Evolutionary conservation across 2,113 vertebrate species (phyloP).

Genomic region (Sminthopsis crassicaudata): DNA sequence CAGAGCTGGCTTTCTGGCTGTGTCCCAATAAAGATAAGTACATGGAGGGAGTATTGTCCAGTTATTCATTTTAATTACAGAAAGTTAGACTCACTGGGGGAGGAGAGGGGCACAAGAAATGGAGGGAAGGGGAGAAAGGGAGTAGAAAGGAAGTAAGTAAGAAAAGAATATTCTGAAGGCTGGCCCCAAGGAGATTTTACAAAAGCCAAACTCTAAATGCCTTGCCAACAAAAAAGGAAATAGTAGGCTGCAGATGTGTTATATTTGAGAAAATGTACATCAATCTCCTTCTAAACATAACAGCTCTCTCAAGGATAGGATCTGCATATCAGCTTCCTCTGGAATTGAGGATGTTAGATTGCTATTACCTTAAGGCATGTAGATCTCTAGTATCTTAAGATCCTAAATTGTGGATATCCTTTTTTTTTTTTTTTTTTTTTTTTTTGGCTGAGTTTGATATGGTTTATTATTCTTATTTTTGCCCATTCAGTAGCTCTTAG

Average conservation of each 20-base stretch:
- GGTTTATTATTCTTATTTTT: neutral
- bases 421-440: neutral
- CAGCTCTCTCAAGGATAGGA: neutral
- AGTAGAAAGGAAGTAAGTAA: neutral
- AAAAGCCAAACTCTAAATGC: neutral
- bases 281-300: neutral
- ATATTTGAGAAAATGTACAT: neutral
- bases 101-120: neutral
- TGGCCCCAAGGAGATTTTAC: neutral
- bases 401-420: neutral
- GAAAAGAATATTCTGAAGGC: neutral
- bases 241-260: neutral
- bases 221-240: neutral
- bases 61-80: neutral
- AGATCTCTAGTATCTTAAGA: neutral
- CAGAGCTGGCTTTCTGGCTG: neutral
- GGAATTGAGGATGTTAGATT: neutral
- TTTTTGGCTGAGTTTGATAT: neutral
- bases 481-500: neutral
- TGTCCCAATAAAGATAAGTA: neutral
- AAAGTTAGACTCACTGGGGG: neutral
- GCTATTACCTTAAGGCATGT: neutral
- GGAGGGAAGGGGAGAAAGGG: neutral
- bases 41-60: neutral
- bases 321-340: neutral